Base-by-base conservation (phyloP, 2,888 invertebrate genomes). In the Schizotus pectinicornis region DNA sequence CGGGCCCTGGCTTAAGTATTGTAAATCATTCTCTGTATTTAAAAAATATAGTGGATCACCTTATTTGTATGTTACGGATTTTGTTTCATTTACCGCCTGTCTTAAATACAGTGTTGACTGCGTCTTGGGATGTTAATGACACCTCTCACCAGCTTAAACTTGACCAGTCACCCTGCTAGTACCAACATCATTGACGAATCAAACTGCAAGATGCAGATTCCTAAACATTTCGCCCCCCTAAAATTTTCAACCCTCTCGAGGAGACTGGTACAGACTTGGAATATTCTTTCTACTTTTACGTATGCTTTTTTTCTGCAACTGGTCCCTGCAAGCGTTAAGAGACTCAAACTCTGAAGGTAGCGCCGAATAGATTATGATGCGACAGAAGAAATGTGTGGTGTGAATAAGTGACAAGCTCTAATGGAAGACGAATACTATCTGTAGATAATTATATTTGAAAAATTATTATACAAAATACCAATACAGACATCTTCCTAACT, bases 391-490 rank as follows among this genome's bases (percentile, higher is more conserved):
- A 2, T 11, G 38, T 38, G 7, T n/a, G 11, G 11, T 31, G 35
- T 12, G 12, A 31, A 35, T 14, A 7, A 9, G 6, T 32, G 30
- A 36, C 33, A 56, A 58, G 53, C 43, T 7, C 30, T 30, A 34
- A 32, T 46, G 7, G 49, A 22, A 45, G 49, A 51, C 52, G 48
- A 56, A 57, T 57, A 61, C 38, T 59, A 22, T 22, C 22, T 22
- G 22, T 22, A 22, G 22, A 22, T 61, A 46, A 63, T 69, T 71
- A 68, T 70, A 73, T 71, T 69, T 69, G 69, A 70, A 73, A 73
- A 74, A 73, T 73, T 74, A 74, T 75, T 70, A 75, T 77, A 77
- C 76, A 76, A 77, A 77, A 74, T 77, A 75, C 74, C 73, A 71
- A 70, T 69, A 73, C 68, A 66, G 72, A 70, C 66, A 71, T 72